A percentile compares a stretch with the other conserved stretches of the same genome.
Evolutionary conservation across 2,113 vertebrate genomes (phyloP).

Genomic region (Gymnorhina tibicen): DNA sequence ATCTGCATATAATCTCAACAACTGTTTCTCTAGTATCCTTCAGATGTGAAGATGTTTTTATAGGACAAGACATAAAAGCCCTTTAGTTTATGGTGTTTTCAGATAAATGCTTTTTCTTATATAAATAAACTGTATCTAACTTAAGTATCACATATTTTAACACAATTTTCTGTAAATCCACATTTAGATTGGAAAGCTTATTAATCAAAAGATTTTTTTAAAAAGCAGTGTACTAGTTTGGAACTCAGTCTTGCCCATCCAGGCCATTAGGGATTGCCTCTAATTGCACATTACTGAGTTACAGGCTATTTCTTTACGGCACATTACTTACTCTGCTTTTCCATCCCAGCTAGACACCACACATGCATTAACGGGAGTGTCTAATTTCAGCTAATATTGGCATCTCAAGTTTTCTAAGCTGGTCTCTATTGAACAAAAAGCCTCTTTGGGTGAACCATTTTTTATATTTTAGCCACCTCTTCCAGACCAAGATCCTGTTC

Average conservation of each 20-base stretch:
- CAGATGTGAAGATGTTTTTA: background rate
- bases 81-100: background rate
- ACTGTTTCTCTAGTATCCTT: background rate
- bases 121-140: background rate
- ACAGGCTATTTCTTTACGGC: background rate
- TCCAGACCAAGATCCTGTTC: background rate
- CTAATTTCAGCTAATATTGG: background rate
- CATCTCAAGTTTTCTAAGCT: background rate
- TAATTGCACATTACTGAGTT: background rate
- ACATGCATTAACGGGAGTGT: background rate
- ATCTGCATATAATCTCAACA: background rate
- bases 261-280: background rate
- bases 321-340: background rate
- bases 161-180: background rate
- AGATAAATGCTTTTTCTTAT: background rate
- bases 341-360: background rate
- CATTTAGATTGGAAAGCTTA: background rate
- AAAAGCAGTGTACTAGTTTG: background rate
- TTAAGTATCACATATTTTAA: background rate
- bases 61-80: background rate
- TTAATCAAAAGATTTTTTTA: background rate
- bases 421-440: background rate
- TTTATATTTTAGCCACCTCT: background rate
- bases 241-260: background rate
- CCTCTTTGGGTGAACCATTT: background rate